Evolutionary conservation across 2,113 vertebrate genomes (phyloP).

Genomic region (Sciurus niger): DNA sequence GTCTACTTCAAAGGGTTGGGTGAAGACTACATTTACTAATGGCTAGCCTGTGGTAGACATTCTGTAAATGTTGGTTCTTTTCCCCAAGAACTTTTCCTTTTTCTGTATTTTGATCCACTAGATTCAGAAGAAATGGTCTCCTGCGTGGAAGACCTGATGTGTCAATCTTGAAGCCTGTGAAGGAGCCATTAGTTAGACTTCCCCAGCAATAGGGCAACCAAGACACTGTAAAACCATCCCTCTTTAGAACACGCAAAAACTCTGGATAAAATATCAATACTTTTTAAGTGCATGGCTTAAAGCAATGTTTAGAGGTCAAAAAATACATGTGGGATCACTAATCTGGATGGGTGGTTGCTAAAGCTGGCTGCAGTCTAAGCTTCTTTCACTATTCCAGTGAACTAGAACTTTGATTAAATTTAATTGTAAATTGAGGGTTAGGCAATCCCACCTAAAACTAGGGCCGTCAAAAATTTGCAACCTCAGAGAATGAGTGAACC

Average conservation of each 20-base stretch:
- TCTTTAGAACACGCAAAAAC: not conserved
- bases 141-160: not conserved
- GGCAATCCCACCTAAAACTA: not conserved
- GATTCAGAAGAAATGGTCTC: not conserved
- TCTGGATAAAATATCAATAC: not conserved
- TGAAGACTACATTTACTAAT: not conserved
- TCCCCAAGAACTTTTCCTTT: not conserved
- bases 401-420: not conserved
- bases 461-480: not conserved
- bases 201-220: not conserved
- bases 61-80: not conserved
- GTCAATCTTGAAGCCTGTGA: not conserved
- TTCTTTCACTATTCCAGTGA: not conserved
- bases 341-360: not conserved
- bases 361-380: too few relatives aligned
- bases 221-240: not conserved
- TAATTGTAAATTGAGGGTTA: not conserved
- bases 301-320: not conserved
- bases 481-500: not conserved
- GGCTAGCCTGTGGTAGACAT: not conserved
- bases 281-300: not conserved
- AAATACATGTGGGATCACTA: not conserved
- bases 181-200: not conserved
- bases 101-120: not conserved
- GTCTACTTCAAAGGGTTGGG: rapidly evolving